Evolutionary conservation across 2,113 vertebrate genomes (phyloP), one percentile per base, ranked within the genome.

Genomic region (Meles meles): DNA sequence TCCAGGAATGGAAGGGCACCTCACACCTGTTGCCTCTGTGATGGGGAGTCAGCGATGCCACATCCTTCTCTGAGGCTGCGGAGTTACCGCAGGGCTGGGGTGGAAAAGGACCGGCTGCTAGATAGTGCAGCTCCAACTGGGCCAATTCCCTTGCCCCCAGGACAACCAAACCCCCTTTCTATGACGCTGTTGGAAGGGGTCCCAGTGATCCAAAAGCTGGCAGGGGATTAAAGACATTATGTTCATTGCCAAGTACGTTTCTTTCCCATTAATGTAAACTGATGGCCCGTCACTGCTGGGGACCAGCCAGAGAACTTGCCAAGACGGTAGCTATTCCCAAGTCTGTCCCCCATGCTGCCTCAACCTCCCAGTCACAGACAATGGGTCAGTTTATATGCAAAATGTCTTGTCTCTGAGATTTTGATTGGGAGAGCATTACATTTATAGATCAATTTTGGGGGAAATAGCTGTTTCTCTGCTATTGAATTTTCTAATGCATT

Each of bases 21-120:
- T 61, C 42, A 27, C 9, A 10, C 23, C 0, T 0, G 4, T 37
- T 25, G 57, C 20, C 44, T 34, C 44, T 27, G 27, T 15, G 31
- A 0, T 14, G 15, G 10, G n/a, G n/a, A 52, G 17, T 37, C 4
- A 5, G 8, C 5, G 12, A 5, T 0, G 1, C 37, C 9, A 5
- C 39, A 12, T 17, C n/a, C 20, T 1, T 13, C 3, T 12, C 29
- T 27, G 39, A 44, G 65, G 49, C 25, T 0, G 2, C 0, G 21
- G 37, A n/a, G 10, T 39, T 15, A 6, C 71, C 21, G 0, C 31
- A 20, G 39, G 18, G 37, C 7, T 59, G 6, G 7, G 9, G 34
- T 0, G 39, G 49, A 10, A 5, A 14, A 7, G 25, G 12, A 3
- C 0, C 1, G 11, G 55, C 12, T 0, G 1, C 47, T 5, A 15